Base-by-base conservation (phyloP, 23 tunicate genomes). In the Phallusia fumigata region DNA sequence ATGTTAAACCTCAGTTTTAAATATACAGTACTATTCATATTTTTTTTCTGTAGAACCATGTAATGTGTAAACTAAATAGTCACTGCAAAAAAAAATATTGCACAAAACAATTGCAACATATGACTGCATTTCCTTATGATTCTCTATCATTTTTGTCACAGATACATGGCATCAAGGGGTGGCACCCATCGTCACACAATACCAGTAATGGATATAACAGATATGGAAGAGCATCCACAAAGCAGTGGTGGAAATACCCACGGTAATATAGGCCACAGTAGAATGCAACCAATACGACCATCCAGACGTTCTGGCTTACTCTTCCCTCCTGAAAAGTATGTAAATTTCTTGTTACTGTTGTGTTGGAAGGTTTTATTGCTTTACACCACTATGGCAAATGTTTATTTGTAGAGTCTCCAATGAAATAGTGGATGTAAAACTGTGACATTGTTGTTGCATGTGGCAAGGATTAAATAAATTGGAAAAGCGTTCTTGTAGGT, bases 271-370 rank as follows among this genome's bases (percentile, higher is more conserved):
- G 16, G 16, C 69, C 69, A 58, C 69, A 58, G 28, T 58, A 58
- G 69, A 58, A 58, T 58, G 69, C 69, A 58, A 58, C 28, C 69
- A 58, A 58, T 58, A 6, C 26, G 69, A 44, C 45, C 75, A 30
- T 32, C 83, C 33, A 35, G 89, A 19, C 64, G 89, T 31, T 32
- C 84, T 26, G 82, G 85, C 26, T 58, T 91, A 36, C 80, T 92
- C 16, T 77, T 83, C 52, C 97, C 97, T 79, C 97, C 97, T 16
- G 97, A 92, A 53, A 83, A 79, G 97, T 92, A 76, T 52, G 77
- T 11, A 30, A 0, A 11, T 40, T 40, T 40, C 8, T 40, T 40
- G 47, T 2, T 49, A 32, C 2, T 74, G 26, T 74, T 30, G 13
- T 74, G 40, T 31, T 13, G 3, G 22, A 74, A 74, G 34, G 3